Percentiles rank a stretch among this genome's conserved stretches.
Evolutionary conservation across 2,113 vertebrate genomes (phyloP).

Genomic region (Geothlypis trichas): DNA sequence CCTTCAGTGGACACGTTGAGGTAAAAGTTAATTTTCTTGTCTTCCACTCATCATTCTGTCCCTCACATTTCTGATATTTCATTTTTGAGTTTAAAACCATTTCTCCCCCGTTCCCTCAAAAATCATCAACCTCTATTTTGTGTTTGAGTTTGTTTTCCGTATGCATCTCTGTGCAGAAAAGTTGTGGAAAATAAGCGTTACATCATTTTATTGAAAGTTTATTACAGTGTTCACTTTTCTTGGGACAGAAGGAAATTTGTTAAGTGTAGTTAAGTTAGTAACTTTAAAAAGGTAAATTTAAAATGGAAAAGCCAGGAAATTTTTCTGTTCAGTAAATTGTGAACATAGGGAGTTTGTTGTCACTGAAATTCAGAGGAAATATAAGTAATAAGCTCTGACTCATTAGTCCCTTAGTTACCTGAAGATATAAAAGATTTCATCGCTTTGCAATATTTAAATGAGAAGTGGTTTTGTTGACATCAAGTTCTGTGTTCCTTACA

Average conservation of each 20-base stretch:
- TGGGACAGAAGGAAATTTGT: not conserved
- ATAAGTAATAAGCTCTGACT: not conserved
- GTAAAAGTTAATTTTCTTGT: conserved; percentile 63
- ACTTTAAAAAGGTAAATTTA: not conserved
- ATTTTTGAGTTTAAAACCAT: not conserved
- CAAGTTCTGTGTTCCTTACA: not conserved
- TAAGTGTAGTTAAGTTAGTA: not conserved
- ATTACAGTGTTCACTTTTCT: not conserved
- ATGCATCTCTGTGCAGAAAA: not conserved
- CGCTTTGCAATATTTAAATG: not conserved
- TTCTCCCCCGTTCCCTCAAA: not conserved
- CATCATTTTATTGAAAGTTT: not conserved
- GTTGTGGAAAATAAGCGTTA: not conserved
- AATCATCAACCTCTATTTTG: rapidly evolving
- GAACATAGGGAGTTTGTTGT: not conserved
- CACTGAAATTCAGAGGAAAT: not conserved
- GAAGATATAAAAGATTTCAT: not conserved
- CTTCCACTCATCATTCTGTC: not conserved
- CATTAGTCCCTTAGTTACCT: not conserved
- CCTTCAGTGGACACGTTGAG: conserved; percentile 96
- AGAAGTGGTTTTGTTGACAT: not conserved
- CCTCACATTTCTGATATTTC: not conserved
- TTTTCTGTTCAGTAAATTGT: not conserved
- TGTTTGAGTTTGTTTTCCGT: not conserved
- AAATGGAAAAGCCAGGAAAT: not conserved